Conservation (phyloP, 1,140 invertebrate species). For the Parasteatoda tepidariorum region DNA sequence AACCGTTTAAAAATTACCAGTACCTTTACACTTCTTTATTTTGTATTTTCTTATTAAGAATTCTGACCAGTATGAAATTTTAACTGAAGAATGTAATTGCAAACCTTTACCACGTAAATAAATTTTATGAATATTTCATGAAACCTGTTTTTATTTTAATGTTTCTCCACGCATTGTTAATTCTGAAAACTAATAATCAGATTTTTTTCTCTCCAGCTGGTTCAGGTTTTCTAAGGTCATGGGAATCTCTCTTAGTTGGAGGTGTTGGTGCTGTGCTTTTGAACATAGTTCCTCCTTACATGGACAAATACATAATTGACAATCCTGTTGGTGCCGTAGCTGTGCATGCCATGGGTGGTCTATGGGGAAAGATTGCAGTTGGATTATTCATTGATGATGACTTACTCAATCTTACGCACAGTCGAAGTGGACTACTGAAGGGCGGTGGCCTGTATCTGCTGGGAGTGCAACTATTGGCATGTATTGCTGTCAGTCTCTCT, state of each 20-base stretch:
- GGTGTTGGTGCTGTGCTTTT: slow-evolving; percentile 66
- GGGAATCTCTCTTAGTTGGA: slow-evolving; percentile 66
- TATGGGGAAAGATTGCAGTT: slow-evolving; percentile 68
- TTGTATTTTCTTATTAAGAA: no score
- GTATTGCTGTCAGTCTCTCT: slow-evolving; percentile 79
- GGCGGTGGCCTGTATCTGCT: slow-evolving; percentile 89
- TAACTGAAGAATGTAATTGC: no score
- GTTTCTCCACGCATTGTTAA: no score
- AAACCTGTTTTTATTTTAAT: no score
- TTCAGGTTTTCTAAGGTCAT: slow-evolving; percentile 65
- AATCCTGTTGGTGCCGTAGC: slow-evolving; percentile 69
- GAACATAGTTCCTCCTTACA: slow-evolving; percentile 63
- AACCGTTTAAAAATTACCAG: no score
- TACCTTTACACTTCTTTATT: no score
- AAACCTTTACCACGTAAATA: no score
- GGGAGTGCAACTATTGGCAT: slow-evolving; percentile 81
- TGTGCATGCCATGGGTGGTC: slow-evolving; percentile 67
- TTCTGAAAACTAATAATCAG: no score
- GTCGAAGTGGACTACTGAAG: slow-evolving; percentile 72
- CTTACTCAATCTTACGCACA: slow-evolving; percentile 54
- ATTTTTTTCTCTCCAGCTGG: slow-evolving; percentile 64
- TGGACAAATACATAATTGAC: slow-evolving; percentile 67
- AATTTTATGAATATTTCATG: no score
- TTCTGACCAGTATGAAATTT: no score
- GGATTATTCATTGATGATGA: slow-evolving; percentile 67